Conservation (phyloP, 2,888 invertebrate genomes). For the Lacanobia oleracea region DNA sequence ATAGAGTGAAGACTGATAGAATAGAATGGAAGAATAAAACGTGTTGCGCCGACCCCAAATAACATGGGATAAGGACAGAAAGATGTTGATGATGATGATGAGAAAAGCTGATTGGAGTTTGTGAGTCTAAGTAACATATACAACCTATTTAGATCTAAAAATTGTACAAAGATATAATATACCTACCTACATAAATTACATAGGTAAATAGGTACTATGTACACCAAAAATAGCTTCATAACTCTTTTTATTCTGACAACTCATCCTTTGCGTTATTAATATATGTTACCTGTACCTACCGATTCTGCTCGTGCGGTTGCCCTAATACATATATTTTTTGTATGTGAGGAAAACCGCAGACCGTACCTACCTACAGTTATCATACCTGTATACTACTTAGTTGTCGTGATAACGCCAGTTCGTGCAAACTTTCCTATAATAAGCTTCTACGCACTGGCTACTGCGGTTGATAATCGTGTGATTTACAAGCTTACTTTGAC, state of each 20-base stretch:
- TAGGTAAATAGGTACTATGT: too few relatives aligned
- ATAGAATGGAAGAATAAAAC: too few relatives aligned
- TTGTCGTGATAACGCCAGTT: conserved; percentile 15
- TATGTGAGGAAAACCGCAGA: conserved; percentile 48
- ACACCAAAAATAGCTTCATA: too few relatives aligned
- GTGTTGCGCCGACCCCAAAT: too few relatives aligned
- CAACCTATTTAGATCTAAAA: too few relatives aligned
- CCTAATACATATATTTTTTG: conserved; percentile 26
- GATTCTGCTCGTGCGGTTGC: conserved; percentile 2
- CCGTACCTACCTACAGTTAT: neutral
- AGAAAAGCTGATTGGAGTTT: too few relatives aligned
- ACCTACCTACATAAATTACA: too few relatives aligned
- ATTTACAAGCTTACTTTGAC: conserved; percentile 11
- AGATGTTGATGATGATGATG: too few relatives aligned
- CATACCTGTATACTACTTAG: conserved; percentile 8
- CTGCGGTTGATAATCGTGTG: conserved; percentile 12
- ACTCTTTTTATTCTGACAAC: neutral
- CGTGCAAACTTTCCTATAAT: conserved; percentile 46
- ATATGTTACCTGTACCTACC: neutral
- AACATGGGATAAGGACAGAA: too few relatives aligned
- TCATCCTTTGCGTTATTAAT: neutral
- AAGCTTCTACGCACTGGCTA: conserved; percentile 14
- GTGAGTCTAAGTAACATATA: too few relatives aligned
- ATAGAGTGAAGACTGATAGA: too few relatives aligned
- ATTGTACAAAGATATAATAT: too few relatives aligned